Evolutionary conservation across 1,140 invertebrate species (phyloP), one percentile per base, ranked within the genome.

Genomic region (Episyrphus balteatus): DNA sequence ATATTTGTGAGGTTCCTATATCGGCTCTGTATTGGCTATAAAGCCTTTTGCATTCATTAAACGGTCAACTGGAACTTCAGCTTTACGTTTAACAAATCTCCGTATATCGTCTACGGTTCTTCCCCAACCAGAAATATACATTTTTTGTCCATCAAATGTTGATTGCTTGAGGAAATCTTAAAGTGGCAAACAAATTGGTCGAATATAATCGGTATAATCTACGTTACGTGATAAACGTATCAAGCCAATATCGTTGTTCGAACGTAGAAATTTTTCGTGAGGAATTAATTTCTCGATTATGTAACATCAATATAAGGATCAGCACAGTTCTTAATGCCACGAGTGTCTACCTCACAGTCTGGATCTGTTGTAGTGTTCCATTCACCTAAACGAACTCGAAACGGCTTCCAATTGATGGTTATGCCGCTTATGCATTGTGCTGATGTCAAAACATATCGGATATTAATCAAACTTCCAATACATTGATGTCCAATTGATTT

Each of bases 121-220:
- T 8, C 88, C 88, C 88, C 88, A 92, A 13, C 88, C 88, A 6
- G 85, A 84, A 0, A 84, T 82, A 48, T 77, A 76, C 44, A 87
- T 72, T 19, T 67, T 73, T 14, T 66, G 55, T 0, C 68, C 70
- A 0, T 74, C 59, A 33, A 75, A 77, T 57, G 8, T 51, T 64
- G 6, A 56, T 67, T 3, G 58, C n/a, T n/a, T n/a, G n/a, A n/a
- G 59, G 3, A 7, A 7, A 15, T 52, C 61, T 14, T 65, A 52
- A 2, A 59, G 52, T 1, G 89, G 88, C 5, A 95, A 61, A 54
- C 92, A 94, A 40, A 93, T 83, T 0, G 90, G 87, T 57, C 78
- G 77, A 7, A 93, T 77, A 48, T 76, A 82, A 48, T 79, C 72
- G 66, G 66, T 55, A 61, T 76, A 86, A 5, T 50, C 42, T 0